Evolutionary conservation across 2,113 vertebrate species (phyloP).

Genomic region (Anolis sagrei): DNA sequence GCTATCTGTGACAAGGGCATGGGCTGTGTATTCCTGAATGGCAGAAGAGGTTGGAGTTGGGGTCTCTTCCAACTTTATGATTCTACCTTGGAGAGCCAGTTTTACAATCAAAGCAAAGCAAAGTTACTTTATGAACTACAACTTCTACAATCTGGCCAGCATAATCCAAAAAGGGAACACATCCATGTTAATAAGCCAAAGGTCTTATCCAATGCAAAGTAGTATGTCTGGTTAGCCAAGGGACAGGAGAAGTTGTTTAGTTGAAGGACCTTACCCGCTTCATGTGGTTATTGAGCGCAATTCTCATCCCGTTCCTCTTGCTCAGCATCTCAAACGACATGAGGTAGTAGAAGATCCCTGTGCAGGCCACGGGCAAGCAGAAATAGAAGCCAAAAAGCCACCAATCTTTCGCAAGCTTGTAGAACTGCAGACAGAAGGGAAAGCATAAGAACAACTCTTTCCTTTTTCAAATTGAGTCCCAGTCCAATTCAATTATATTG

Average conservation of each 20-base stretch:
- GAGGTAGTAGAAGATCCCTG: conserved; percentile 89
- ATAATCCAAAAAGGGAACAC: too few species aligned
- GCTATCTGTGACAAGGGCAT: too few species aligned
- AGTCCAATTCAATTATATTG: too few species aligned
- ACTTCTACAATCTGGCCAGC: too few species aligned
- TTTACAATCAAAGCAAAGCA: too few species aligned
- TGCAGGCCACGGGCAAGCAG: conserved; percentile 89
- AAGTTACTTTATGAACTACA: too few species aligned
- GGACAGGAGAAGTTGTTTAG: rapidly evolving
- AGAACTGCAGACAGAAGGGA: conserved; percentile 76
- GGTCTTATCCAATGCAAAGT: background rate
- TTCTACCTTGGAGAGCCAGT: too few species aligned
- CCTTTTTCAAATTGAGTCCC: background rate
- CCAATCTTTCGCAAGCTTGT: conserved; percentile 88
- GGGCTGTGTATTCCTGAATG: too few species aligned
- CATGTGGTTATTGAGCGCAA: conserved; percentile 92
- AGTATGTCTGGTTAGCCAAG: too few species aligned
- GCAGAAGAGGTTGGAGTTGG: too few species aligned
- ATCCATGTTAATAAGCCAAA: background rate
- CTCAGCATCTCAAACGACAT: conserved; percentile 94
- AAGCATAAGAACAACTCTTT: background rate
- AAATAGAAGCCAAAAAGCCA: conserved; percentile 94
- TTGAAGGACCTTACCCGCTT: conserved; percentile 80
- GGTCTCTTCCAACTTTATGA: too few species aligned
- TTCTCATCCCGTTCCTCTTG: conserved; percentile 88